These are phyloP conservation scores for Drosophila truncata DNA, from an alignment of 1,140 invertebrate genomes.

Conservation along the genomic window DNA sequence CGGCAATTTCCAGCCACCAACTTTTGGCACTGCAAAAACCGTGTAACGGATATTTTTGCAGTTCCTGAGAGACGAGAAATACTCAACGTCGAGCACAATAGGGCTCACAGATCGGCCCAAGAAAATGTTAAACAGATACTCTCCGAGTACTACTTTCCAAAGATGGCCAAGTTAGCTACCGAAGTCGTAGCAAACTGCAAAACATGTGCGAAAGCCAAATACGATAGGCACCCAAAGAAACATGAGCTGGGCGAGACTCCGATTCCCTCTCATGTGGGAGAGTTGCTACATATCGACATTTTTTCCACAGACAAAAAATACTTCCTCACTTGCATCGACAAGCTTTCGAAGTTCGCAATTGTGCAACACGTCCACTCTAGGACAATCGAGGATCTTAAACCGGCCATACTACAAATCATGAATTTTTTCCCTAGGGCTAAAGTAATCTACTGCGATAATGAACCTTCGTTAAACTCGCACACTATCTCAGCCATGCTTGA, in stretches of 20 bases:
- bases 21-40: background rate
- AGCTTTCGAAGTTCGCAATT: background rate
- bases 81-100: background rate
- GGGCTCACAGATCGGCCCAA: background rate
- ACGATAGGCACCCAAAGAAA: background rate
- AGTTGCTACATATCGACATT: background rate
- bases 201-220: background rate
- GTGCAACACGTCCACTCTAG: background rate
- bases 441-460: background rate
- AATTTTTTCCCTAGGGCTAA: background rate
- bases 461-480: background rate
- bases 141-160: no score
- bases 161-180: background rate
- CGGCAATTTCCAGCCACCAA: no score
- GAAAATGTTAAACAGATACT: slow-evolving; percentile 6
- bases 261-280: background rate
- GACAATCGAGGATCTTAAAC: no score
- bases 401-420: background rate
- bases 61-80: background rate
- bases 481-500: background rate
- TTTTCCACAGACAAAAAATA: background rate
- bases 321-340: background rate
- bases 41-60: background rate
- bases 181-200: background rate
- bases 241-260: background rate